Base-by-base conservation (phyloP, 2,888 invertebrate genomes). In the Biston stratarius region DNA sequence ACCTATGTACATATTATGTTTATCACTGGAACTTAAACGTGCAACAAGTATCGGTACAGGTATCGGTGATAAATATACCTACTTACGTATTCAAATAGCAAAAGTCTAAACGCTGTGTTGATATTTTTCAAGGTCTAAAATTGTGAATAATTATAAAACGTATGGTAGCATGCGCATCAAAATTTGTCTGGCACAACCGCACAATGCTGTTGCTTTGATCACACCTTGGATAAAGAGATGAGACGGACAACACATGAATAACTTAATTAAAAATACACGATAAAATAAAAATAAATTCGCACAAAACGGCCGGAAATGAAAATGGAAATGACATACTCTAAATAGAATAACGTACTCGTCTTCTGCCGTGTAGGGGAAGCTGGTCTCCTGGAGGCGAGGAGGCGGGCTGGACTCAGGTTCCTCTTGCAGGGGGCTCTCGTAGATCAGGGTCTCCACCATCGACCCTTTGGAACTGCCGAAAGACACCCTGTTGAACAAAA, bases 381-480 rank as follows among this genome's bases (percentile, higher is more conserved):
- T 83, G 9, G 93, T 91, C 81, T 93, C 91, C 72, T 90, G 89
- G 40, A 85, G 76, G 69, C 83, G 93, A 3, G 94, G 94, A 45
- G 95, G 95, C 34, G 95, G 96, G 94, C 96, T 96, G 83, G 94
- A 95, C 88, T 96, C 96, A 10, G 96, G 96, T 83, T 97, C 97
- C 89, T 97, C 97, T 81, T 97, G 97, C 60, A 97, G 95, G 42
- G 96, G 96, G 81, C 96, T 97, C 94, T 98, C 98, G 93, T 97
- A 98, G 78, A 98, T 97, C 77, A 98, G 94, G 56, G 98, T 98
- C 94, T 98, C 98, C 74, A 98, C 98, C 98, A 98, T 98, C 60
- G 98, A 98, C 75, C 98, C 98, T 90, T 98, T 98, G 77, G 98
- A 98, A 88, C 98, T 98, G 76, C 98, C 98, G 91, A 98, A 98